Evolutionary conservation across 2,888 invertebrate species (phyloP).

Genomic region (Cephus nigrinus): DNA sequence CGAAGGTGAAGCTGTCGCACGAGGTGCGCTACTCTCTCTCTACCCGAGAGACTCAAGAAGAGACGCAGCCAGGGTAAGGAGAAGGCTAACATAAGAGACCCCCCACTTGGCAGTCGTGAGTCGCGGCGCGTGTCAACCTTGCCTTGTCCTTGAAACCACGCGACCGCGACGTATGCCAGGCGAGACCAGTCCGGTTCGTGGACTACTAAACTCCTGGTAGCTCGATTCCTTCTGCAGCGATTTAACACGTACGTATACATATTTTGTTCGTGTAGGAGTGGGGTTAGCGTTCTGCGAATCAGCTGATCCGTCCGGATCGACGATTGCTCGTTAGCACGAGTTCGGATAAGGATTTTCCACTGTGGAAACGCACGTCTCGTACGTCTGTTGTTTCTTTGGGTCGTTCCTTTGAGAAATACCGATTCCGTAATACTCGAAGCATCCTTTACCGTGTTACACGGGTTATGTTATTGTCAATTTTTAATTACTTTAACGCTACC

Average conservation of each 20-base stretch:
- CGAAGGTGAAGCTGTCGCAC: background rate
- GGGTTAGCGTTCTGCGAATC: constrained; percentile 31
- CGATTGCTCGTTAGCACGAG: background rate
- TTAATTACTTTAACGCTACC: background rate
- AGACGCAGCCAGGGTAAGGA: background rate
- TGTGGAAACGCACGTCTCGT: background rate
- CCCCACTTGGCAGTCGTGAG: constrained; percentile 38
- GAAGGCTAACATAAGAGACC: constrained; percentile 25
- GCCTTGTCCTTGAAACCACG: constrained; percentile 65
- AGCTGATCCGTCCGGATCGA: constrained; percentile 33
- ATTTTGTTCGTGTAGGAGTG: background rate
- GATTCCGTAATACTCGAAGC: background rate
- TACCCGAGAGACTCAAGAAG: background rate
- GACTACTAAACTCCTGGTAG: constrained; percentile 17
- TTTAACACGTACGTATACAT: background rate
- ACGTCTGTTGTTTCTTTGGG: background rate
- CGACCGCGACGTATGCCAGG: constrained; percentile 57
- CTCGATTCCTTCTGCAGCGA: background rate
- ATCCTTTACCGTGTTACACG: background rate
- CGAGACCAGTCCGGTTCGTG: constrained; percentile 31
- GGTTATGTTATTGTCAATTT: background rate
- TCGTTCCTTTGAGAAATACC: background rate
- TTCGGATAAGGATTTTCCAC: background rate
- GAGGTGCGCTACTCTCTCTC: background rate
- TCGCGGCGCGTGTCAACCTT: constrained; percentile 66